Conservation (phyloP, 2,113 vertebrate genomes). For the Myanophis thanlyinensis region DNA sequence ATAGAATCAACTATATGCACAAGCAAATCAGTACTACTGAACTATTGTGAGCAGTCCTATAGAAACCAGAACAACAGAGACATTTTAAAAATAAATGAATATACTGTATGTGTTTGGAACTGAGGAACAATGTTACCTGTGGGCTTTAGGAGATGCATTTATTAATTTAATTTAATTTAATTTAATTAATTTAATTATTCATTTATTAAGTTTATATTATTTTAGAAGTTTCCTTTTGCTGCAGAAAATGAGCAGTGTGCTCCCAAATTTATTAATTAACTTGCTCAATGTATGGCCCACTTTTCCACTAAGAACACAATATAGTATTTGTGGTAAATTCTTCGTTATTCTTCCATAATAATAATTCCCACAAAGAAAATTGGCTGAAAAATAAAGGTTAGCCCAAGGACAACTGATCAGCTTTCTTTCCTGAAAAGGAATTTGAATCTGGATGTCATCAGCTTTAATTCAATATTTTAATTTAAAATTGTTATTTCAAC, state of each 20-base stretch:
- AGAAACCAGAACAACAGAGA: background rate
- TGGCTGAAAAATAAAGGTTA: background rate
- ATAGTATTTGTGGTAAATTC: background rate
- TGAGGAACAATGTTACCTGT: background rate
- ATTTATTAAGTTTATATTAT: background rate
- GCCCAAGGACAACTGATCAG: background rate
- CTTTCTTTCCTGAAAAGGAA: background rate
- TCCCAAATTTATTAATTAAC: background rate
- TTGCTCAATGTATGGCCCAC: background rate
- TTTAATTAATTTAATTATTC: no score
- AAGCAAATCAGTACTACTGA: background rate
- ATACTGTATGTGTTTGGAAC: background rate
- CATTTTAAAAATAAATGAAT: background rate
- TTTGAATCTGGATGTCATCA: background rate
- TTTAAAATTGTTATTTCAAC: background rate
- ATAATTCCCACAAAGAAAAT: background rate
- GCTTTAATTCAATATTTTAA: background rate
- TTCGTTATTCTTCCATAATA: background rate
- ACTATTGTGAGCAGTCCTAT: background rate
- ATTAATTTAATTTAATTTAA: no score
- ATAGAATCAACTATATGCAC: background rate
- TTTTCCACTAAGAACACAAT: background rate
- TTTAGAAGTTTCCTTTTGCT: background rate
- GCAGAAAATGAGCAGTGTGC: background rate
- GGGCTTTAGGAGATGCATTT: background rate